A percentile compares a stretch with the other conserved stretches of the same genome.
Evolutionary conservation across 35 echinoderm and acorn worm species (phyloP).

Genomic region (Lytechinus pictus): DNA sequence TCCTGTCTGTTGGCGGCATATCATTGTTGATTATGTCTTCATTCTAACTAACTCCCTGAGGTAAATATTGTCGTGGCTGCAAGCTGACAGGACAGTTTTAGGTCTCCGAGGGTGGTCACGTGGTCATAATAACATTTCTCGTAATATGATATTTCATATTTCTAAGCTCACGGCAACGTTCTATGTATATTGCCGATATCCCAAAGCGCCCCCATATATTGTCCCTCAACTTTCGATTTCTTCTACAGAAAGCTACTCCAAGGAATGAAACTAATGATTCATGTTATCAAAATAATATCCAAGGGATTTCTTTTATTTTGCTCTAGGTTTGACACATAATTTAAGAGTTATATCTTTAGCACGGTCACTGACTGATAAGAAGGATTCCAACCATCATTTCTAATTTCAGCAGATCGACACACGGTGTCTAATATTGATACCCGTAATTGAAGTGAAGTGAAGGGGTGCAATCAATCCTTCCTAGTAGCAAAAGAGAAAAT

Average conservation of each 20-base stretch:
- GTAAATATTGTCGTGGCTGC: background rate
- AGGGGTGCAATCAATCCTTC: background rate
- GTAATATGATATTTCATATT: constrained; percentile 6
- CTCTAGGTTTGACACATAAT: background rate
- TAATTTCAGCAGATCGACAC: background rate
- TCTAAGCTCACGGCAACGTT: background rate
- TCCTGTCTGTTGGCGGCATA: background rate
- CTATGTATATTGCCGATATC: background rate
- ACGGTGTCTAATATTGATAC: background rate
- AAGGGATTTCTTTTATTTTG: background rate
- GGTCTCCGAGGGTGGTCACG: background rate
- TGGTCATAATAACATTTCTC: background rate
- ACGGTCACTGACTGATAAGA: background rate
- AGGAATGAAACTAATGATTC: background rate
- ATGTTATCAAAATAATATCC: background rate
- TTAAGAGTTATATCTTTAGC: background rate
- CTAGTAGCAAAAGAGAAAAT: background rate
- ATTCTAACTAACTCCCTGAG: background rate
- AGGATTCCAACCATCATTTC: background rate
- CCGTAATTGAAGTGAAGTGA: background rate
- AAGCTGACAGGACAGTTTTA: background rate
- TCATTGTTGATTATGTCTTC: background rate
- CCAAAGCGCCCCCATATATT: background rate
- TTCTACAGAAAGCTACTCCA: background rate
- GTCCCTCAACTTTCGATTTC: background rate